These are phyloP conservation scores for Poecilus cupreus DNA, from an alignment of 2,888 invertebrate genomes.

Conservation along the genomic window DNA sequence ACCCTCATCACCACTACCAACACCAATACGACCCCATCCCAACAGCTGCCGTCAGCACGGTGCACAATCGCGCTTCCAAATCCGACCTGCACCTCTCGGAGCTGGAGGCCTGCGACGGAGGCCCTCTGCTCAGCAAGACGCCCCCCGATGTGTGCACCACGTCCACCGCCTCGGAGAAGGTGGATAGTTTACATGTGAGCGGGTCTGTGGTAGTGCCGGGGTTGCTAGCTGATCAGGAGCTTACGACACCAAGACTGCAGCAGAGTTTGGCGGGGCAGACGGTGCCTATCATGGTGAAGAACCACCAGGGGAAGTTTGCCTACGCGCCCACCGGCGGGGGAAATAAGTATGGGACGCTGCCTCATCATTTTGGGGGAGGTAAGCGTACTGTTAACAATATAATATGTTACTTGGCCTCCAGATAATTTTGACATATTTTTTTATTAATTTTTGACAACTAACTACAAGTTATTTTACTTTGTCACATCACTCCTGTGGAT, in stretches of 20 bases:
- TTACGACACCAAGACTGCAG: constrained; percentile 57
- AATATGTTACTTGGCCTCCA: too few relatives aligned
- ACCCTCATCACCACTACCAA: constrained; percentile 60
- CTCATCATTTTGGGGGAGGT: constrained; percentile 61
- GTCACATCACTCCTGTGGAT: background rate
- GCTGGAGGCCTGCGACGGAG: constrained; percentile 69
- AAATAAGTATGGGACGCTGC: constrained; percentile 61
- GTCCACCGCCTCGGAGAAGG: constrained; percentile 24
- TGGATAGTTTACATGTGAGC: constrained; percentile 60
- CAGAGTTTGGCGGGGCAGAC: constrained; percentile 71
- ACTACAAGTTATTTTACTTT: background rate
- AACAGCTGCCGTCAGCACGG: constrained; percentile 55
- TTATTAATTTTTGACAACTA: too few relatives aligned
- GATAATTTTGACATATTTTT: too few relatives aligned
- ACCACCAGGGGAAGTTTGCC: constrained; percentile 62
- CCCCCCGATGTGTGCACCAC: constrained; percentile 72
- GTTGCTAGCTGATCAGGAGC: constrained; percentile 48
- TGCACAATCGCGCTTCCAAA: constrained; percentile 60
- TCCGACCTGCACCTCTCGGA: constrained; percentile 65
- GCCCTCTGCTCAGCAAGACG: constrained; percentile 71
- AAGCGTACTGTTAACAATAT: too few relatives aligned
- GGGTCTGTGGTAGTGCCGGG: constrained; percentile 63
- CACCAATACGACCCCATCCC: constrained; percentile 47
- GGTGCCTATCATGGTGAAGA: constrained; percentile 72
- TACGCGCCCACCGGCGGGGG: constrained; percentile 65